phyloP scores from a whole-genome alignment of 2,888 invertebrate species.

The Cyclophora punctaria region DNA sequence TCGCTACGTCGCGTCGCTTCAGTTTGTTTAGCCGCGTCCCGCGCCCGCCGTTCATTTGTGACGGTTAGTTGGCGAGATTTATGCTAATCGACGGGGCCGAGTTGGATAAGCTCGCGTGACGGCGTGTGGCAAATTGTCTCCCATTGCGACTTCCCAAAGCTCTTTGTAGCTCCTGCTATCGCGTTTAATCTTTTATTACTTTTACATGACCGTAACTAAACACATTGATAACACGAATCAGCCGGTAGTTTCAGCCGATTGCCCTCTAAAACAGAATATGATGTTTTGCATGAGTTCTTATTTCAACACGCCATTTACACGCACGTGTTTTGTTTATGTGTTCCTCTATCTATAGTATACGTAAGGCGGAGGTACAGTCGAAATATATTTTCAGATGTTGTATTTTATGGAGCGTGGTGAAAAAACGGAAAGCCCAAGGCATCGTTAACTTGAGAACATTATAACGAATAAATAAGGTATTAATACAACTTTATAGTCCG shows the following conservation, averaged over 20 bases:
- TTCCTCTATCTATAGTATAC: too few species aligned
- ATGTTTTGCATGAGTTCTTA: constrained; percentile 4
- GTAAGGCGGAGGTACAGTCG: constrained; percentile 21
- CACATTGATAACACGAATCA: constrained; percentile 30
- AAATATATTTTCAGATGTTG: constrained; percentile 55
- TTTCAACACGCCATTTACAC: constrained; percentile 6
- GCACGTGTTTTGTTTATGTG: constrained; percentile 39
- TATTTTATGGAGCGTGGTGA: constrained; percentile 64
- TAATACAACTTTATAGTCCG: constrained; percentile 68
- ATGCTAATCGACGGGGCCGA: constrained; percentile 71
- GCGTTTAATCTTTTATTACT: constrained; percentile 40
- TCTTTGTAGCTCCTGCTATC: constrained; percentile 48
- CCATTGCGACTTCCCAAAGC: constrained; percentile 56
- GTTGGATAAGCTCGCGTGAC: constrained; percentile 68
- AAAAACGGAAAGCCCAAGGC: constrained; percentile 61
- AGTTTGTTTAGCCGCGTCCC: constrained; percentile 46
- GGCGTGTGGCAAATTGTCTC: constrained; percentile 69
- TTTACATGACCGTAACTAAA: constrained; percentile 34
- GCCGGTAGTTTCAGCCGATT: background rate
- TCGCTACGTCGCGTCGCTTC: constrained; percentile 41
- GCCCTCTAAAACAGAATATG: constrained; percentile 12
- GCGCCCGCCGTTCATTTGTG: constrained; percentile 59
- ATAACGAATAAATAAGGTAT: constrained; percentile 69
- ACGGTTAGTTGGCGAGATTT: constrained; percentile 73
- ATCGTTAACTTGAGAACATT: constrained; percentile 72